Evolutionary conservation across 2,888 invertebrate species (phyloP), one percentile per base, ranked within the genome.

Genomic region (Hemistola chrysoprasaria): DNA sequence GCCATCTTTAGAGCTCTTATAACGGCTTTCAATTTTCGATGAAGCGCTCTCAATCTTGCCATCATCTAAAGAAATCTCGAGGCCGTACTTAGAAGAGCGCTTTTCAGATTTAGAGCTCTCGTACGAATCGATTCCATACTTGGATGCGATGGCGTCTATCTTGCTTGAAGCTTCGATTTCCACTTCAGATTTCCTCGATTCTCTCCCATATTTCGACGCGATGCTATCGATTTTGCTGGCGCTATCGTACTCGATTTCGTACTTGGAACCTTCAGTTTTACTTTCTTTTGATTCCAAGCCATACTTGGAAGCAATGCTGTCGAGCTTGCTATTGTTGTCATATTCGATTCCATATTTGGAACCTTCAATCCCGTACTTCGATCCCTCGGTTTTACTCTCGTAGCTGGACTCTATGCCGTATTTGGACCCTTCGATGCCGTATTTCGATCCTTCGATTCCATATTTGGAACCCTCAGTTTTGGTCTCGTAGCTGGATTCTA

Each of bases 241-340:
- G 6, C 58, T 44, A 29, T 65, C 60, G 22, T 56, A 52, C 26
- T 56, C 56, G 9, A 47, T 36, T 28, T 50, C 51, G 30, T 52
- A 56, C 7, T 48, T 41, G 6, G 56, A 64, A 27, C 64, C 61
- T 24, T 78, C 78, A 11, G 71, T 70, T 58, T 73, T 80, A 44
- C 70, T 78, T 25, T 77, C 77, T 51, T 68, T 77, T 7, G 75
- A 68, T 16, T 82, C 78, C n/a, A 78, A 61, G 6, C 79, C 80
- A 39, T 80, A 81, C 38, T 79, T 81, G 2, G 80, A 74, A 1
- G 79, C 74, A 30, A 78, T 77, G 37, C 70, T 74, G 35, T 77
- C 73, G 23, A 75, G 61, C 50, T 78, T 79, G 51, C 76, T 78
- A 16, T 66, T 62, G 9, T 63, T 52, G 8, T 72, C 68, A 16